Base-by-base conservation (phyloP, 2,888 invertebrate species). In the Clitarchus hookeri region DNA sequence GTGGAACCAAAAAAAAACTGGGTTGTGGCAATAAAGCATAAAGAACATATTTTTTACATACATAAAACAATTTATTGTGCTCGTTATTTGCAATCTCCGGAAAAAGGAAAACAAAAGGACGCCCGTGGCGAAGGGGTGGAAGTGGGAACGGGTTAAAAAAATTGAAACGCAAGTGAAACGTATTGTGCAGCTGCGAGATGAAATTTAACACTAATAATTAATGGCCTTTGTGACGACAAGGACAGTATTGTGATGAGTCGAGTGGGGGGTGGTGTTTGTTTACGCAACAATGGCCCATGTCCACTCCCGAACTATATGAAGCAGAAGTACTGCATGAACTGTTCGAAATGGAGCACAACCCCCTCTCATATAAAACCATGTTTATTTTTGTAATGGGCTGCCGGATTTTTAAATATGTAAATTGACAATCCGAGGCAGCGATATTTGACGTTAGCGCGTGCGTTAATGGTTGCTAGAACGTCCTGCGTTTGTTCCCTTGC, bases 121-220 rank as follows among this genome's bases (percentile, higher is more conserved):
- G 23, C n/a, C 65, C n/a, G 65, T 23, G 65, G n/a, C 8, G 65
- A n/a, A 23, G 48, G 12, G 48, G 48, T 11, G 48, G 48, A 65
- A 36, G 36, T 36, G 36, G 36, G 36, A 36, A 36, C 36, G 36
- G 36, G 36, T 36, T 36, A 65, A 65, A 65, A 65, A 65, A 65
- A n/a, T n/a, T 65, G 65, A 16, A 65, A 19, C 19, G 65, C 65
- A 65, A n/a, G 65, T n/a, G 65, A 65, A 65, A 65, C 65, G 65
- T 65, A 65, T 65, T 65, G 65, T 65, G 65, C 23, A 65, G 65
- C 19, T 65, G 65, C n/a, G 65, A 65, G 65, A 65, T 65, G 65
- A 65, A 65, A 65, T 65, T 65, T 65, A 65, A 65, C 65, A 65
- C 65, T 12, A 65, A 65, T 65, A 65, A 65, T 65, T 6, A 65